Percentiles rank a stretch among this genome's conserved stretches.
These are phyloP conservation scores for Omphaloscelis lunosa DNA, from an alignment of 2,888 invertebrate genomes.

Conservation along the genomic window DNA sequence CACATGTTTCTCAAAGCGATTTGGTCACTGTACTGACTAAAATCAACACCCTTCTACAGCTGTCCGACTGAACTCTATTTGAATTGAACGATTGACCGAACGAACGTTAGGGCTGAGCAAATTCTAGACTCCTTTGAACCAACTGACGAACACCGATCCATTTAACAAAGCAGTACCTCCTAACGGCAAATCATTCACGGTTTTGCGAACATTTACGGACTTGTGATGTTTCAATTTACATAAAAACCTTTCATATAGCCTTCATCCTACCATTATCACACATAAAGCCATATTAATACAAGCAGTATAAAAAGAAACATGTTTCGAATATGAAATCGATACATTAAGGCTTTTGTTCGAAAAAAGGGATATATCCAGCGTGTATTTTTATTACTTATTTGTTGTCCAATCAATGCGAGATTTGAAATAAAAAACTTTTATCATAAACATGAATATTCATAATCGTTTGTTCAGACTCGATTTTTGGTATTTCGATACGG, in stretches of 20 bases:
- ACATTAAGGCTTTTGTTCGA: conserved; percentile 32
- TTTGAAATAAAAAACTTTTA: conserved; percentile 27
- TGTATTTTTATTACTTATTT: conserved; percentile 37
- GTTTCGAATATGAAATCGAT: conserved; percentile 23
- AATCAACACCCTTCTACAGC: conserved; percentile 21
- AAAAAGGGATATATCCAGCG: conserved; percentile 4
- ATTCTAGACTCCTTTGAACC: conserved; percentile 1
- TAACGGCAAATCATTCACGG: neutral
- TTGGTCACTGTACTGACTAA: neutral
- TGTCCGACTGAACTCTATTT: neutral
- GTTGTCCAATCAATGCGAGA: conserved; percentile 6
- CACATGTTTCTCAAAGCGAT: conserved; percentile 35
- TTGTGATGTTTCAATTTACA: conserved; percentile 11
- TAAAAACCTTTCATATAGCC: conserved; percentile 20
- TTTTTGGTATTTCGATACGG: conserved; percentile 19
- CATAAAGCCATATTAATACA: conserved; percentile 23
- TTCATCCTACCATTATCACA: conserved; percentile 20
- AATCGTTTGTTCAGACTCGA: conserved; percentile 33
- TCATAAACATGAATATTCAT: conserved; percentile 54
- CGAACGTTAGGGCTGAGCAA: conserved; percentile 2
- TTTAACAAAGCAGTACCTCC: neutral
- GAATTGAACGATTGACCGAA: conserved; percentile 27
- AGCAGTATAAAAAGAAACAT: conserved; percentile 17
- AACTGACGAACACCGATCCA: neutral
- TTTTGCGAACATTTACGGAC: neutral